Percentiles rank a stretch among this genome's conserved stretches.
phyloP scores from a whole-genome alignment of 1,140 invertebrate genomes.

The Carcinoscorpius rotundicauda region DNA sequence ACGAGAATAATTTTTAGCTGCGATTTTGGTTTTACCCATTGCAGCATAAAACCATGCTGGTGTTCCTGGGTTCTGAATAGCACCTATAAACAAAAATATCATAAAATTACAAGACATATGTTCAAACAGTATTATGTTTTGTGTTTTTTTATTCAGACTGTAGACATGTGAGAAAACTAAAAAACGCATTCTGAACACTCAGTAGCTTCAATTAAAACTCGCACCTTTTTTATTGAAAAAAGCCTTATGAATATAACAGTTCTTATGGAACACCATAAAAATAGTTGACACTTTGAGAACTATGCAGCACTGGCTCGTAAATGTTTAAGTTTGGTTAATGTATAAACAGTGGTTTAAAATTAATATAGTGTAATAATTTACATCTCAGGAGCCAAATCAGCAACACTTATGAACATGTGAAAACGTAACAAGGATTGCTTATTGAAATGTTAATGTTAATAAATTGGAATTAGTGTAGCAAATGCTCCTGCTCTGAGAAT shows the following conservation, averaged over 20 bases:
- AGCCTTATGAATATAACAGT: neutral
- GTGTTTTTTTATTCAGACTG: neutral
- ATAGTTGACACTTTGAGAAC: too few species aligned
- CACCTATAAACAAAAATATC: conserved; percentile 26
- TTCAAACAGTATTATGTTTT: neutral
- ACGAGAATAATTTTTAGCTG: conserved; percentile 39
- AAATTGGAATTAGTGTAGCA: too few species aligned
- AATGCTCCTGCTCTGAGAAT: too few species aligned
- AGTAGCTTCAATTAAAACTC: neutral
- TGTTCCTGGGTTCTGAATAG: conserved; percentile 33
- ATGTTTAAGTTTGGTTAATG: too few species aligned
- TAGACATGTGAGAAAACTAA: neutral
- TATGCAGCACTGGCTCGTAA: too few species aligned
- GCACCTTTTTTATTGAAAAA: neutral
- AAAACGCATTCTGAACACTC: neutral
- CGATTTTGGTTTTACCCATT: conserved; percentile 34
- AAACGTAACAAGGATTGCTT: too few species aligned
- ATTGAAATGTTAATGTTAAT: too few species aligned
- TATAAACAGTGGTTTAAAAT: too few species aligned
- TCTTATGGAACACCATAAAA: too few species aligned
- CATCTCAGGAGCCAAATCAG: too few species aligned
- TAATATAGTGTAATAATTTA: too few species aligned
- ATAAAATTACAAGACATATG: neutral
- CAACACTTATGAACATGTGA: too few species aligned
- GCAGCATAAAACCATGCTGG: conserved; percentile 42